These are phyloP conservation scores for Stegophylla sp. DNA, from an alignment of 2,888 invertebrate genomes.

Conservation along the genomic window DNA sequence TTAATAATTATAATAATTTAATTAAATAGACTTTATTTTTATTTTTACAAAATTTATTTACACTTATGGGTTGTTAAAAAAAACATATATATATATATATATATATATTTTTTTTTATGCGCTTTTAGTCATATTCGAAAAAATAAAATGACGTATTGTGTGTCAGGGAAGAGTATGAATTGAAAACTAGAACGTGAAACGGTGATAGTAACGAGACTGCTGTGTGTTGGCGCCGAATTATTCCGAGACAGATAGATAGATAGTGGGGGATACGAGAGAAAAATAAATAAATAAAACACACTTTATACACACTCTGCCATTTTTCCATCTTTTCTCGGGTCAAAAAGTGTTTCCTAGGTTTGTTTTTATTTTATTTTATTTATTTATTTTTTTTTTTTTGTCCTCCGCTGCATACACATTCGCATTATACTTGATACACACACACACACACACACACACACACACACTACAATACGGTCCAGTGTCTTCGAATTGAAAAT, in stretches of 20 bases:
- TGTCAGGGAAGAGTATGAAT: constrained; percentile 17
- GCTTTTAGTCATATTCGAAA: no score
- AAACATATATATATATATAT: no score
- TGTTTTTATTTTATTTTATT: background rate
- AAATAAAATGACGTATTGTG: background rate
- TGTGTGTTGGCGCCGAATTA: constrained; percentile 50
- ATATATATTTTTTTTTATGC: no score
- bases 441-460: no score
- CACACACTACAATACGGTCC: background rate
- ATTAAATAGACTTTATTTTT: no score
- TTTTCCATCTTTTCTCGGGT: background rate
- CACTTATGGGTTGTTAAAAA: no score
- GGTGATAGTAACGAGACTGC: no score
- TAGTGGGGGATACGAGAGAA: constrained; percentile 16
- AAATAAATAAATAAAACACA: background rate
- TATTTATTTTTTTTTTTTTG: background rate
- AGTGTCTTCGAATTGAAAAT: background rate
- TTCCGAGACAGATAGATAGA: background rate
- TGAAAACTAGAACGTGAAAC: no score
- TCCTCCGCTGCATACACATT: no score
- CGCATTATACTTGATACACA: no score
- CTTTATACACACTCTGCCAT: background rate
- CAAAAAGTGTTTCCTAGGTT: background rate
- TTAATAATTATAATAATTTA: no score
- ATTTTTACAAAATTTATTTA: no score